Conservation (phyloP, 2,113 vertebrate species). For the Malurus elegans region DNA sequence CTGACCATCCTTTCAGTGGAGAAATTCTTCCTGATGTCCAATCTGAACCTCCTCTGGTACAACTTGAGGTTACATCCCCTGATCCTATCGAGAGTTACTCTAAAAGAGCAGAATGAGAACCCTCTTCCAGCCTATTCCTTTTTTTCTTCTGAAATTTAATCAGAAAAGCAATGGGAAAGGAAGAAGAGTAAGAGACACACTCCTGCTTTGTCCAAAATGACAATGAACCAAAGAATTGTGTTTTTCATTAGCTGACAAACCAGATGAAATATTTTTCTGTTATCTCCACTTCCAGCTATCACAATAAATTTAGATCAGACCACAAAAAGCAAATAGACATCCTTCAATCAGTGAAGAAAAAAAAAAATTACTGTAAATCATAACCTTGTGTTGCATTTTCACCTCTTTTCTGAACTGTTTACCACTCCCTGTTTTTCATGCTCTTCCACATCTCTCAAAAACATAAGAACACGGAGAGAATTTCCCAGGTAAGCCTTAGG, state of each 20-base stretch:
- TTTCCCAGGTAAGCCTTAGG: neutral
- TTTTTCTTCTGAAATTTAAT: neutral
- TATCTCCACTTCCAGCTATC: conserved; percentile 7
- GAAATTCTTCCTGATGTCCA: neutral
- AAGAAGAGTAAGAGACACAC: fast-evolving
- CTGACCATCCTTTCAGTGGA: neutral
- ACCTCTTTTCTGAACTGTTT: neutral
- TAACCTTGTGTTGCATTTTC: conserved; percentile 3
- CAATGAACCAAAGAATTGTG: neutral
- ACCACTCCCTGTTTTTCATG: neutral
- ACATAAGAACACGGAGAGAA: neutral
- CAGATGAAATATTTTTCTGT: neutral
- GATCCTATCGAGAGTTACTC: neutral
- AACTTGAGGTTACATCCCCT: fast-evolving
- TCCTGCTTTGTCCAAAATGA: neutral
- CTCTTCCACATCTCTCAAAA: neutral
- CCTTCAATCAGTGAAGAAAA: neutral
- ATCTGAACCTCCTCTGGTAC: too few species aligned
- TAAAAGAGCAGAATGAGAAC: neutral
- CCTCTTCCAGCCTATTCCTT: neutral
- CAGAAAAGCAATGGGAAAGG: neutral
- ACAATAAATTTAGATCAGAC: conserved; percentile 48
- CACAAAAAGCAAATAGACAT: conserved; percentile 8
- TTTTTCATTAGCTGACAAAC: conserved; percentile 20
- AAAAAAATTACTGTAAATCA: neutral